Evolutionary conservation across 1,140 invertebrate species (phyloP), one percentile per base, ranked within the genome.

Genomic region (Brachystomella parvula): DNA sequence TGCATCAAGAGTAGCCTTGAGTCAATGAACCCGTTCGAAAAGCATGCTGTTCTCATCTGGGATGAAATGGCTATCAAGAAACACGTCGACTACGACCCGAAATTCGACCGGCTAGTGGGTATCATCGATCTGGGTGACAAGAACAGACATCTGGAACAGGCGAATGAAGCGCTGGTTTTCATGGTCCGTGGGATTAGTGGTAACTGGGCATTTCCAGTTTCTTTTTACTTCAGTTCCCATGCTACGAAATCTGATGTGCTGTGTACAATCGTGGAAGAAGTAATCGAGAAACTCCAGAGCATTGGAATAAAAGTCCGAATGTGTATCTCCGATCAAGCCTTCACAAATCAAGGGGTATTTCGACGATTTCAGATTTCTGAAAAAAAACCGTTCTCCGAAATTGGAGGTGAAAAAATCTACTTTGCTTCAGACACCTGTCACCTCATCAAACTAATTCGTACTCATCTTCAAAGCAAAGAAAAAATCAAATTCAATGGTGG

Each of bases 1-100:
- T 60, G 58, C 24, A 24, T 60, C 6, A 60, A 60, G 31, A 30
- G 31, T 60, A 29, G 58, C 3, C 26, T 60, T 6, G 3, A 9
- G 9, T 17, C 15, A 15, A 60, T 60, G 58, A 63, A 49, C 31
- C 2, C 28, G 2, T 30, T 26, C 15, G 64, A 66, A 21, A 15
- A 32, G 24, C 26, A 61, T 19, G 61, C 57, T 39, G 24, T 66
- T 3, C 30, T 66, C 9, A 31, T 47, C 30, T 39, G 28, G 56
- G 64, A 66, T 32, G 64, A 66, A 56, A 66, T 66, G 39, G 2
- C 2, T 24, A 47, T 66, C 21, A 66, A 66, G 47, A 30, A 61
- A 19, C 26, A 32, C 2, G 6, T 66, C 15, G 17, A 30, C 3
- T 66, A 15, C 33, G 28, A 66, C 21, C 47, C 47, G 32, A 19